Base-by-base conservation (phyloP, 1,140 invertebrate genomes). In the Carcinoscorpius rotundicauda region DNA sequence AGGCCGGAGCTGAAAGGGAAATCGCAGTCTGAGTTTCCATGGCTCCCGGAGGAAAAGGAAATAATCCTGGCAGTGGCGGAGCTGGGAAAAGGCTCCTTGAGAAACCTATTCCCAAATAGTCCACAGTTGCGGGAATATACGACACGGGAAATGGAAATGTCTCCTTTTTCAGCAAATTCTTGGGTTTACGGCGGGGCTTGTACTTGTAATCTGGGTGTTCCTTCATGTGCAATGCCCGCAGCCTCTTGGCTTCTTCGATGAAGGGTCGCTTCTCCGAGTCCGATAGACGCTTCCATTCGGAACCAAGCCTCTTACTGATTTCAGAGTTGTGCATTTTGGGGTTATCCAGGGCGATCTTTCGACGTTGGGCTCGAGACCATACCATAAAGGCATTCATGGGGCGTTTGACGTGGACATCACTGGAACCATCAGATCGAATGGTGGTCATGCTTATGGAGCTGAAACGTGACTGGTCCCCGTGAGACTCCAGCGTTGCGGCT, bases 271-370 rank as follows among this genome's bases (percentile, higher is more conserved):
- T 98, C 74, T 97, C 93, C 64, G 90, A 86, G 77, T 98, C 96
- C 10, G 87, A 87, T 8, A 97, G 80, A 11, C 91, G 80, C 77
- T 97, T 97, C 94, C 94, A 97, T 80, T 97, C 91, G 1, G 93
- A 90, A 69, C 93, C 94, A n/a, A 97, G 80, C 56, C 91, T 81
- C 77, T 97, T 97, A 52, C 88, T 92, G 69, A 97, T 97, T 77
- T 97, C 93, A 0, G 92, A 95, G 75, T 97, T 97, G 80, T 97
- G 93, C 92, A 97, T 95, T 79, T 97, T 96, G 50, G 93, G 93
- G 77, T 97, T 95, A 71, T 97, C 92, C 75, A 92, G 85, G 3
- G 93, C 92, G 73, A 97, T 97, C 77, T 95, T 89, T 6, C 88
- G 80, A 4, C 90, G 80, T 72, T 92, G 88, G 62, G 90, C 85